Conservation (phyloP, 2,888 invertebrate species). For the Noctua comes region DNA sequence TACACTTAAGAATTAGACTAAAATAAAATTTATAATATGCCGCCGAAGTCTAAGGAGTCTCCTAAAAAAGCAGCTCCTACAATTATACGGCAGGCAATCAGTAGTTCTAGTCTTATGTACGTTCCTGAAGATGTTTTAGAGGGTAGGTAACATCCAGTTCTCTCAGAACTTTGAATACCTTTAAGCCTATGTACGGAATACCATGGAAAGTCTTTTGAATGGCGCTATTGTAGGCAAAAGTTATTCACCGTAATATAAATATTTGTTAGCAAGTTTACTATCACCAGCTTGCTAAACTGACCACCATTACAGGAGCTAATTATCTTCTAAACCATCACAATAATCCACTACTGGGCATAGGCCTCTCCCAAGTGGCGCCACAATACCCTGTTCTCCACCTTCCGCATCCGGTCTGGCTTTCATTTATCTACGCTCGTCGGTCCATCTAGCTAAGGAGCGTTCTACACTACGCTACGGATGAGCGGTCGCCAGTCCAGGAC, state of each 20-base stretch:
- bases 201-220: neutral
- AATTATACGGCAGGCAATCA: slow-evolving; percentile 77
- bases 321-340: neutral
- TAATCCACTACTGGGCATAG: neutral
- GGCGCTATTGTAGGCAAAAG: neutral
- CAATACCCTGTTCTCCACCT: neutral
- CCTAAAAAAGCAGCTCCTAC: slow-evolving; percentile 74
- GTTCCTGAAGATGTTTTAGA: slow-evolving; percentile 79
- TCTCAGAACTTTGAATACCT: neutral
- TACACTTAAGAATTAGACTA: neutral
- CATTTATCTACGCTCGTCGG: neutral
- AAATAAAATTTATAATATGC: slow-evolving; percentile 16
- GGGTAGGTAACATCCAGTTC: slow-evolving; percentile 69
- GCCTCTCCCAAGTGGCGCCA: neutral
- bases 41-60: slow-evolving; percentile 72
- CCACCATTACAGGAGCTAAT: neutral
- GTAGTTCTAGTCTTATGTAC: slow-evolving; percentile 79
- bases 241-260: neutral
- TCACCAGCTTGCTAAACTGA: neutral
- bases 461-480: neutral
- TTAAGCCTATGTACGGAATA: neutral
- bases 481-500: neutral
- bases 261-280: neutral
- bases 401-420: neutral
- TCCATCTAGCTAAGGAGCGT: neutral